Conservation (phyloP, 2,113 vertebrate genomes). For the Hyaena hyaena region DNA sequence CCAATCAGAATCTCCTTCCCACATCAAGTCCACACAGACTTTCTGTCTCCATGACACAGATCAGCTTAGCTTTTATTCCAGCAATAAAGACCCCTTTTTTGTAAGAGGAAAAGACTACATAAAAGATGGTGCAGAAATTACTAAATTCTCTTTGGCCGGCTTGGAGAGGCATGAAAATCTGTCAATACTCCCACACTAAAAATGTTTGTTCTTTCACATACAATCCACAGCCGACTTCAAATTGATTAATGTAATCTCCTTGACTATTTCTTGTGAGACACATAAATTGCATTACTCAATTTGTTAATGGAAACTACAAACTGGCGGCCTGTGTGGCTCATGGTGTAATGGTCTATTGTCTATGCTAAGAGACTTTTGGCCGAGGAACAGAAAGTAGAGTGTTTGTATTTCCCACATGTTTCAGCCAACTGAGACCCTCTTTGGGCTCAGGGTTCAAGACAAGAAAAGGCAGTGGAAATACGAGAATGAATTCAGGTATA, state of each 20-base stretch:
- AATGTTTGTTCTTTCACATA: slow-evolving; percentile 15
- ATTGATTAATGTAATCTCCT: slow-evolving; percentile 43
- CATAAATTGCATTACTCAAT: slow-evolving; percentile 27
- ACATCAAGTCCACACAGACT: neutral
- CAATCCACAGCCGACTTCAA: slow-evolving; percentile 8
- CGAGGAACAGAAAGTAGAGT: neutral
- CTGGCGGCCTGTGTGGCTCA: neutral
- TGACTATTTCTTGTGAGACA: neutral
- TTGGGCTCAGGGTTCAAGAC: slow-evolving; percentile 10
- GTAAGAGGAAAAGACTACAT: neutral
- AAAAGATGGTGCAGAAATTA: slow-evolving; percentile 30
- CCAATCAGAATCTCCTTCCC: neutral
- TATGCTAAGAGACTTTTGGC: slow-evolving; percentile 35
- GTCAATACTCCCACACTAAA: neutral
- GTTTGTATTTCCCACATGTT: slow-evolving; percentile 61
- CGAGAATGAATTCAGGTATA: neutral
- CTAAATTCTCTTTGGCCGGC: slow-evolving; percentile 10
- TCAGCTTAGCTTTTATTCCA: neutral
- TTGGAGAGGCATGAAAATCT: neutral
- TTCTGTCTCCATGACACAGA: neutral
- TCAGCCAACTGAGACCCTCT: neutral
- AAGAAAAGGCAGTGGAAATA: neutral
- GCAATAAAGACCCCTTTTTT: neutral
- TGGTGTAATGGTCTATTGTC: neutral
- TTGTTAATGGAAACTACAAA: slow-evolving; percentile 13